Percentiles rank a stretch among this genome's conserved stretches.
Evolutionary conservation across 2,113 vertebrate genomes (phyloP).

Genomic region (Reinhardtius hippoglossoides): DNA sequence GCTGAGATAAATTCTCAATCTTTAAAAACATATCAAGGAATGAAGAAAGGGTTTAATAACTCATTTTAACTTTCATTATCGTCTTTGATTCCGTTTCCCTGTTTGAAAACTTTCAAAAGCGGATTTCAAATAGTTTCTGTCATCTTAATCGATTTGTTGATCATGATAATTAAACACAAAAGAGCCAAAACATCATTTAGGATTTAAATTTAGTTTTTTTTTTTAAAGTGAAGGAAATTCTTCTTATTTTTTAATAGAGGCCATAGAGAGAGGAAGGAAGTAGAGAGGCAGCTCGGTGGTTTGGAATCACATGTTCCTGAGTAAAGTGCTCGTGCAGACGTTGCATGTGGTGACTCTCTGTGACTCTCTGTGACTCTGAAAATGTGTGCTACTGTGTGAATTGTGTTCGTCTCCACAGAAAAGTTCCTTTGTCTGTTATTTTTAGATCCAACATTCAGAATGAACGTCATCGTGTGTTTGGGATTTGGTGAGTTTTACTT

Average conservation of each 20-base stretch:
- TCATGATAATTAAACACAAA: not conserved
- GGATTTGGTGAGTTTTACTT: slow-evolving; percentile 62
- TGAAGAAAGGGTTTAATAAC: too few relatives aligned
- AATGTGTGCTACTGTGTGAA: too few relatives aligned
- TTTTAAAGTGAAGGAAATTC: not conserved
- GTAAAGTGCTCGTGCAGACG: slow-evolving; percentile 35
- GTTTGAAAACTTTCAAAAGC: not conserved
- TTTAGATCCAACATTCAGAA: slow-evolving; percentile 27
- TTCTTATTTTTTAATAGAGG: not conserved
- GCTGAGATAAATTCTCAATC: too few relatives aligned
- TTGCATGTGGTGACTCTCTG: not conserved
- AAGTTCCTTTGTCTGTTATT: not conserved
- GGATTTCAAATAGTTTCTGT: not conserved
- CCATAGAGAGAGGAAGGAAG: slow-evolving; percentile 38
- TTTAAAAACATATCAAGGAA: too few relatives aligned
- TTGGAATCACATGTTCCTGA: slow-evolving; percentile 39
- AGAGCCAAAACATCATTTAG: not conserved
- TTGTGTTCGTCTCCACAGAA: not conserved
- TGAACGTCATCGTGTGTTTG: slow-evolving; percentile 47
- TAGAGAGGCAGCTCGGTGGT: slow-evolving; percentile 42
- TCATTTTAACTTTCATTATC: too few relatives aligned
- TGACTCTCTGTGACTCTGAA: not conserved
- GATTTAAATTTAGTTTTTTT: not conserved
- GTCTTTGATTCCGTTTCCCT: not conserved
- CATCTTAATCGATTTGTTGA: not conserved